Evolutionary conservation across 1,140 invertebrate genomes (phyloP).

Genomic region (Trinorchestia longiramus): DNA sequence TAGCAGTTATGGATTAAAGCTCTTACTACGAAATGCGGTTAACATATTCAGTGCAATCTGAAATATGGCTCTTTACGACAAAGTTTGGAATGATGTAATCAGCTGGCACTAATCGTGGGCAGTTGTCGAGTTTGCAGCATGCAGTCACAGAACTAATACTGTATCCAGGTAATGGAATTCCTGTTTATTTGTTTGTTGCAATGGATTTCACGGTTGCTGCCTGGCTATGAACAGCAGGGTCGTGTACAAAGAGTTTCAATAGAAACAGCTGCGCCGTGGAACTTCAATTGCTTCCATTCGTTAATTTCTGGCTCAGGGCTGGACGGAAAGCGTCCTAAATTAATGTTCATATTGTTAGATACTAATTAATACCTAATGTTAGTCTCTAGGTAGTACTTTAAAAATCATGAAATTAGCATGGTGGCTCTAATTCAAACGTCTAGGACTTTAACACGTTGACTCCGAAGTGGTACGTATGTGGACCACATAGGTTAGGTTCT

Average conservation of each 20-base stretch:
- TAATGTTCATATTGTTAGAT: not conserved
- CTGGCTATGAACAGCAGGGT: not conserved
- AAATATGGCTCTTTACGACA: not conserved
- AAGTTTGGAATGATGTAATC: not conserved
- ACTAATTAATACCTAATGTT: not conserved
- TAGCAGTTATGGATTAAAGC: not conserved
- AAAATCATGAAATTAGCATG: not conserved
- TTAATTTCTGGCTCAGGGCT: not conserved
- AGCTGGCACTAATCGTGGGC: not conserved
- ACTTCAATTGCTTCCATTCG: not conserved
- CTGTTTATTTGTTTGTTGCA: not conserved
- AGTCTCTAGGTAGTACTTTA: not conserved
- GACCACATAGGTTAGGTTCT: too few species aligned
- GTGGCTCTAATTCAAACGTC: not conserved
- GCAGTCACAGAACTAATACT: not conserved
- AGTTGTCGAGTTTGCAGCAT: not conserved
- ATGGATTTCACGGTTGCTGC: not conserved
- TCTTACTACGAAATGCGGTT: not conserved
- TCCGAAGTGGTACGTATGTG: too few species aligned
- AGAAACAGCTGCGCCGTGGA: not conserved
- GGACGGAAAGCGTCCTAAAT: not conserved
- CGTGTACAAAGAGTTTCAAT: not conserved
- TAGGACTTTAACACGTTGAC: not conserved
- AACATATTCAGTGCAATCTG: not conserved
- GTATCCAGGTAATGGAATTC: not conserved